A percentile compares a stretch with the other conserved stretches of the same genome.
Conservation (phyloP, 2,888 invertebrate species). For the Laothoe populi region DNA sequence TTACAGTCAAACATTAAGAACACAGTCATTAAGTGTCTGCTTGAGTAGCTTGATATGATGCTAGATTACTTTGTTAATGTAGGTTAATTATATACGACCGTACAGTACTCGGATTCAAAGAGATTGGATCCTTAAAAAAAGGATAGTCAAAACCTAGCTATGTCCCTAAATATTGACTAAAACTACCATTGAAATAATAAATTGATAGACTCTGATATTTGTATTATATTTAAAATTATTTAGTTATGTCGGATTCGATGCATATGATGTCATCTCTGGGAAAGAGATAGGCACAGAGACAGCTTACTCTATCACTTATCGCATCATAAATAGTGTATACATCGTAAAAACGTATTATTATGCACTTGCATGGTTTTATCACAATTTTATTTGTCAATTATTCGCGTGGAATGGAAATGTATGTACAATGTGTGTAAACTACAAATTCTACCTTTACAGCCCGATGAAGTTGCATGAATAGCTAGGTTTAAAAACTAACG, state of each 20-base stretch:
- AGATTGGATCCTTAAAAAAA: not conserved
- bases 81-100: not conserved
- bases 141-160: not conserved
- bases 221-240: no score
- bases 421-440: no score
- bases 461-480: no score
- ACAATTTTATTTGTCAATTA: not conserved
- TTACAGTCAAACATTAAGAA: not conserved
- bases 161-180: not conserved
- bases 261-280: constrained; percentile 1
- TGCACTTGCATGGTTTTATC: not conserved
- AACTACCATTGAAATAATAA: not conserved
- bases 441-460: no score
- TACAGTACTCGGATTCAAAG: not conserved
- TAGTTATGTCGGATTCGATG: not conserved
- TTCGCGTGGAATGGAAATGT: no score
- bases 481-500: no score
- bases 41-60: not conserved
- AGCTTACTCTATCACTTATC: not conserved
- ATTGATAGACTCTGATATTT: not conserved
- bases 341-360: not conserved
- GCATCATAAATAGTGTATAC: not conserved
- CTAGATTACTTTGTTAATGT: constrained; percentile 1
- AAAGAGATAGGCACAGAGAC: not conserved
- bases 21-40: not conserved